These are phyloP conservation scores for Wasmannia auropunctata DNA, from an alignment of 1,140 invertebrate genomes.

Conservation along the genomic window DNA sequence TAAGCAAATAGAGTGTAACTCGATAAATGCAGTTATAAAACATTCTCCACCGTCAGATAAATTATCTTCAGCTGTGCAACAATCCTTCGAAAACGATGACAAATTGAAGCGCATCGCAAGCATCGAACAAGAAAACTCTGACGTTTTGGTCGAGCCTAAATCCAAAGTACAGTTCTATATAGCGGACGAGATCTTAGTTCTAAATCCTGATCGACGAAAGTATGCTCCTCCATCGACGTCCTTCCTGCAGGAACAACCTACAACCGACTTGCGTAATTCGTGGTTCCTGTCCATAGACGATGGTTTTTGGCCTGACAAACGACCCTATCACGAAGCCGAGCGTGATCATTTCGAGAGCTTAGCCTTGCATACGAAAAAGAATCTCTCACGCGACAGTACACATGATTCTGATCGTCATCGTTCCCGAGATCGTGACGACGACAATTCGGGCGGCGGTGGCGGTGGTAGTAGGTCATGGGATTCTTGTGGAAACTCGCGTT, in stretches of 20 bases:
- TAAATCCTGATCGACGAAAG: constrained; percentile 71
- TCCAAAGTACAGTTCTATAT: constrained; percentile 81
- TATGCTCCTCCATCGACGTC: not conserved
- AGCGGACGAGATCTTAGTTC: constrained; percentile 78
- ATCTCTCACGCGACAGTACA: constrained; percentile 60
- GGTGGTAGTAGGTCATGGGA: constrained; percentile 53
- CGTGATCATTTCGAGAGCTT: constrained; percentile 85
- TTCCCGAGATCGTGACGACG: constrained; percentile 87
- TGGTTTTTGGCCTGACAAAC: constrained; percentile 88
- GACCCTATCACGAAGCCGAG: constrained; percentile 88
- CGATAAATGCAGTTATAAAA: constrained; percentile 32
- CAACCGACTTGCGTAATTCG: constrained; percentile 47
- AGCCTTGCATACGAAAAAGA: constrained; percentile 78
- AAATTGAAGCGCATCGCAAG: constrained; percentile 9
- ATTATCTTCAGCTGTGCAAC: constrained; percentile 11
- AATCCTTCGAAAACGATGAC: constrained; percentile 44
- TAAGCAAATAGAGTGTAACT: constrained; percentile 38
- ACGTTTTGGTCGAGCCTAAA: constrained; percentile 49
- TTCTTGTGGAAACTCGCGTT: constrained; percentile 48
- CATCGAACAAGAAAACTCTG: constrained; percentile 8
- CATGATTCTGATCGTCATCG: constrained; percentile 82
- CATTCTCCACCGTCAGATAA: not conserved
- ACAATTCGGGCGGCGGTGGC: constrained; percentile 86
- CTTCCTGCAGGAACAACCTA: constrained; percentile 46
- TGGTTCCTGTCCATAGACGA: constrained; percentile 82